phyloP scores from a whole-genome alignment of 2,888 invertebrate species.

The Globia sparganii region DNA sequence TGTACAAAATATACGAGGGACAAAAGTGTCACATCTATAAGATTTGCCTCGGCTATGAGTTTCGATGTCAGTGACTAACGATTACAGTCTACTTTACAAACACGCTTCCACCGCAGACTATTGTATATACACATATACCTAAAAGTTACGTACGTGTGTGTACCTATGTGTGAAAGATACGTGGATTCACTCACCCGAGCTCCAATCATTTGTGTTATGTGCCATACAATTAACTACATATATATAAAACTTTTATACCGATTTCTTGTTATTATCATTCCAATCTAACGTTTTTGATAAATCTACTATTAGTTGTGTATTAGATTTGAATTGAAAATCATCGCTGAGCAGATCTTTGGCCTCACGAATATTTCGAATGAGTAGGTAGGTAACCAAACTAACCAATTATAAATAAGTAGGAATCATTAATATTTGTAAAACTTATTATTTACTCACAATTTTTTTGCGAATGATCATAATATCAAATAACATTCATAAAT shows the following conservation, averaged over 20 bases:
- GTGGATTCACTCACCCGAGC: slow-evolving; percentile 64
- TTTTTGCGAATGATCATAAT: neutral
- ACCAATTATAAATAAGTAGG: neutral
- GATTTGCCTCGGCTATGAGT: slow-evolving; percentile 76
- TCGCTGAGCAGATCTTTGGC: slow-evolving; percentile 11
- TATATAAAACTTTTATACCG: slow-evolving; percentile 55
- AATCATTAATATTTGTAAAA: neutral
- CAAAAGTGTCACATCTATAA: slow-evolving; percentile 75
- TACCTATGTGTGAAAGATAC: slow-evolving; percentile 62
- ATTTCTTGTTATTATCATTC: slow-evolving; percentile 58
- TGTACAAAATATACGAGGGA: slow-evolving; percentile 18
- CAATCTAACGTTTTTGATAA: slow-evolving; percentile 35
- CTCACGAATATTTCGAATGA: slow-evolving; percentile 13
- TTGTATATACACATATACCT: slow-evolving; percentile 58
- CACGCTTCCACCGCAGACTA: slow-evolving; percentile 72
- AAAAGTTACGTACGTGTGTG: slow-evolving; percentile 51
- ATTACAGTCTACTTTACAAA: slow-evolving; percentile 78
- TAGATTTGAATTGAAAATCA: slow-evolving; percentile 32
- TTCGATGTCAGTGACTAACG: slow-evolving; percentile 83
- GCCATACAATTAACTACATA: slow-evolving; percentile 59
- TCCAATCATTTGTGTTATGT: slow-evolving; percentile 55
- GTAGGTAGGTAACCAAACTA: too few relatives aligned
- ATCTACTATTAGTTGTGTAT: slow-evolving; percentile 35
- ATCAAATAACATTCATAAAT: neutral
- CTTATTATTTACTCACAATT: neutral